Evolutionary conservation across 1,140 invertebrate species (phyloP).

Genomic region (Dreissena rostriformis): DNA sequence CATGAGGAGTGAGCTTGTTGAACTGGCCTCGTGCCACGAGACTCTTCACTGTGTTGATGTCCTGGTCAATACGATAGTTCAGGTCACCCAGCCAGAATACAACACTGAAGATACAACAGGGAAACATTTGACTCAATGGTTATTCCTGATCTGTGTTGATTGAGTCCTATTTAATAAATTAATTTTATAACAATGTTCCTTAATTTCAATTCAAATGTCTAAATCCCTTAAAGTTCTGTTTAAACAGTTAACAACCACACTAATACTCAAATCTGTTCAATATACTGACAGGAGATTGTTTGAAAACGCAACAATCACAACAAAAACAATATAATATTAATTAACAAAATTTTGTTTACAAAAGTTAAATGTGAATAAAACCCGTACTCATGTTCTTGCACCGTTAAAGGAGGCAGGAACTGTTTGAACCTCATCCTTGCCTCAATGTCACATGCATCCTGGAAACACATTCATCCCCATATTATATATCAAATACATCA

Average conservation of each 20-base stretch:
- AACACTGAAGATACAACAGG: conserved; percentile 85
- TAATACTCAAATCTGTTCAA: too few relatives aligned
- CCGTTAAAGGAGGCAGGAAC: conserved; percentile 87
- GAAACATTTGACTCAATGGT: conserved; percentile 2
- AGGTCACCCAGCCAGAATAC: conserved; percentile 99
- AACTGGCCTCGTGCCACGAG: conserved; percentile 77
- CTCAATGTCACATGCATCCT: conserved; percentile 92
- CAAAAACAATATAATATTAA: too few relatives aligned
- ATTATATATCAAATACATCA: neutral
- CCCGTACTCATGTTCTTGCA: conserved; percentile 96
- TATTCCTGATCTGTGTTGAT: too few relatives aligned
- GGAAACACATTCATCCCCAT: conserved; percentile 36
- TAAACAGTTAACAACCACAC: too few relatives aligned
- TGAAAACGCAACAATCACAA: too few relatives aligned
- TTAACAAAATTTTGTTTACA: too few relatives aligned
- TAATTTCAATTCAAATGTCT: too few relatives aligned
- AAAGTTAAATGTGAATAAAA: too few relatives aligned
- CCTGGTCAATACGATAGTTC: conserved; percentile 96
- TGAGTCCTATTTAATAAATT: too few relatives aligned
- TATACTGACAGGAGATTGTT: too few relatives aligned
- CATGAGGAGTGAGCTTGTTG: conserved; percentile 87
- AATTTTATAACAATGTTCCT: too few relatives aligned
- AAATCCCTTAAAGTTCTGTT: too few relatives aligned
- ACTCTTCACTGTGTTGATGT: conserved; percentile 87
- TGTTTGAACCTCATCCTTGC: conserved; percentile 87